A percentile compares a stretch with the other conserved stretches of the same genome.
Evolutionary conservation across 2,888 invertebrate genomes (phyloP).

Genomic region (Drosophila phalerata): DNA sequence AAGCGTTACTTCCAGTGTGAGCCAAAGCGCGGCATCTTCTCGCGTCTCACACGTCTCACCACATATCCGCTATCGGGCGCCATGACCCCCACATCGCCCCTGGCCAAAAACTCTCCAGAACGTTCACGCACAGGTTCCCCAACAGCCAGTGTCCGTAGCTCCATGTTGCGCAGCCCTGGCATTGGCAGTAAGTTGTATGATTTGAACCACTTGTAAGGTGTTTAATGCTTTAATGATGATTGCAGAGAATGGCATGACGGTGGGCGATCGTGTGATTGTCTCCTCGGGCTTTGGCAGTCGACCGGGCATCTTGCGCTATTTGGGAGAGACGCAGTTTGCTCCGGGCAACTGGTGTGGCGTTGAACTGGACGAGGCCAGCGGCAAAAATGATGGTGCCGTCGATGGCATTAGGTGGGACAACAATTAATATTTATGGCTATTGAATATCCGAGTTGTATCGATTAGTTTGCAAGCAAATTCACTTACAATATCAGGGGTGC

Average conservation of each 20-base stretch:
- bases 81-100: slow-evolving; percentile 84
- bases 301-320: slow-evolving; percentile 93
- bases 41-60: slow-evolving; percentile 94
- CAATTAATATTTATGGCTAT: not conserved
- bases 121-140: slow-evolving; percentile 84
- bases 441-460: not conserved
- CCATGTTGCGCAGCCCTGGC: slow-evolving; percentile 80
- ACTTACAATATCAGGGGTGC: too few species aligned
- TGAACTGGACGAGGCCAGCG: slow-evolving; percentile 96
- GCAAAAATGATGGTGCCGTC: slow-evolving; percentile 98
- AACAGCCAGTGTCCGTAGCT: slow-evolving; percentile 84
- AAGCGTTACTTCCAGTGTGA: slow-evolving; percentile 97
- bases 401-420: slow-evolving; percentile 92
- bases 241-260: slow-evolving; percentile 88
- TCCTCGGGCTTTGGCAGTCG: slow-evolving; percentile 95
- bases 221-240: not conserved
- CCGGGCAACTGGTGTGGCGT: slow-evolving; percentile 98
- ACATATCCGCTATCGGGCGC: slow-evolving; percentile 89
- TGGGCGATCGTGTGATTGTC: slow-evolving; percentile 97
- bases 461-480: not conserved
- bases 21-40: slow-evolving; percentile 96
- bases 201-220: not conserved
- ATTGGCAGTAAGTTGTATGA: slow-evolving; percentile 79
- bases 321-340: slow-evolving; percentile 96
- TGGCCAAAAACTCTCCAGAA: slow-evolving; percentile 82